A percentile compares a stretch with the other conserved stretches of the same genome.
Evolutionary conservation across 2,113 vertebrate species (phyloP).

Genomic region (Condylura cristata): DNA sequence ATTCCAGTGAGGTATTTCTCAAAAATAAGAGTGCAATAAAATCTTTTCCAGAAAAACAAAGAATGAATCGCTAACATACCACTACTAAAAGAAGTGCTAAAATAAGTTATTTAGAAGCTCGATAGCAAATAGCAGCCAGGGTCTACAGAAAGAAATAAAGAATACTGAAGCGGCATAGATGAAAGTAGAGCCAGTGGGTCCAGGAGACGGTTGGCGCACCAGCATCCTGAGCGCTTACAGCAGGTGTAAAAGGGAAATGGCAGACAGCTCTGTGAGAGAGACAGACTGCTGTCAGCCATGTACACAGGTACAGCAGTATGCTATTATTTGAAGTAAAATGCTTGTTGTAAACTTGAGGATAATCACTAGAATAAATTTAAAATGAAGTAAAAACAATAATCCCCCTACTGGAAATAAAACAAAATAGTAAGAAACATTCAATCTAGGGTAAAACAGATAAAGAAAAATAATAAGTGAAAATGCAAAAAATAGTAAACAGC

Average conservation of each 20-base stretch:
- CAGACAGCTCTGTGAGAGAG: neutral
- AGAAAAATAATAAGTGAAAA: neutral
- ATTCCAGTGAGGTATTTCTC: neutral
- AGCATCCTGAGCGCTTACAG: neutral
- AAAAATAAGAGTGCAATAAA: neutral
- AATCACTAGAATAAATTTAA: neutral
- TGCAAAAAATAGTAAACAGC: neutral
- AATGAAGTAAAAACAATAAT: conserved; percentile 20
- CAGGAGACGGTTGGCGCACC: no score
- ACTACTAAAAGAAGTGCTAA: neutral
- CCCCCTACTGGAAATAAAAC: neutral
- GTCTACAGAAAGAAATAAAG: neutral
- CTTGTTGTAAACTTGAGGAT: neutral
- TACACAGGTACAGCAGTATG: neutral
- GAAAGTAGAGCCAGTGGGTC: neutral
- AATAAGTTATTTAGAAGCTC: neutral
- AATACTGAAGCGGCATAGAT: neutral
- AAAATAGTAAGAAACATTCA: neutral
- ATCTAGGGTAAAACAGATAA: neutral
- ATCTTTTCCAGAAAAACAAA: neutral
- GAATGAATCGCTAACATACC: neutral
- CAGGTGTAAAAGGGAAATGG: neutral
- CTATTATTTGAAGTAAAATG: neutral
- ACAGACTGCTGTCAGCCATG: neutral
- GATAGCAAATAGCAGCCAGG: neutral